Percentiles rank a stretch among this genome's conserved stretches.
Conservation (phyloP, 2,888 invertebrate genomes). For the Orchesella flavescens region DNA sequence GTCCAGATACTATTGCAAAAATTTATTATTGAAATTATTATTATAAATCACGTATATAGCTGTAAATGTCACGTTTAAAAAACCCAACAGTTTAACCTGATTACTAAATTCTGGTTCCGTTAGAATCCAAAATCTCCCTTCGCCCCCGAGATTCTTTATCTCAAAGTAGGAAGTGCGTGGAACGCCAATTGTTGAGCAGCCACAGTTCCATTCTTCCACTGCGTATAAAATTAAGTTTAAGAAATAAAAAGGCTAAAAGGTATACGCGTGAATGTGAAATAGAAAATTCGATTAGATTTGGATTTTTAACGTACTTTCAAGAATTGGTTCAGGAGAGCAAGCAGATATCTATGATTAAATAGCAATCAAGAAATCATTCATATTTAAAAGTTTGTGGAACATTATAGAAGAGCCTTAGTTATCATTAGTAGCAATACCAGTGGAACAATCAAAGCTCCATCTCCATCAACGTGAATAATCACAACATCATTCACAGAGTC, state of each 20-base stretch:
- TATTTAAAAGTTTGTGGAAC: too few species aligned
- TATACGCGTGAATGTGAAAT: background rate
- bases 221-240: background rate
- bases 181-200: slow-evolving; percentile 58
- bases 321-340: background rate
- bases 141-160: slow-evolving; percentile 62
- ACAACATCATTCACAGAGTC: slow-evolving; percentile 57
- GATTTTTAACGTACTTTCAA: background rate
- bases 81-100: slow-evolving; percentile 54
- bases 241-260: too few species aligned
- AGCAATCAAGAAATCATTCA: too few species aligned
- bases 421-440: too few species aligned
- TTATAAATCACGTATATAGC: too few species aligned
- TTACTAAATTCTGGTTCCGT: slow-evolving; percentile 66
- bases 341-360: background rate
- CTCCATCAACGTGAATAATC: slow-evolving; percentile 58
- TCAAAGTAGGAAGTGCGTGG: slow-evolving; percentile 49
- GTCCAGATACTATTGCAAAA: slow-evolving; percentile 12
- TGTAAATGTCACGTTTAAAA: too few species aligned
- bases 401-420: too few species aligned
- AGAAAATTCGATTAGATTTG: background rate
- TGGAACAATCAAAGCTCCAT: slow-evolving; percentile 67
- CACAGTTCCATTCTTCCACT: slow-evolving; percentile 68
- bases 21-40: too few species aligned
- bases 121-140: slow-evolving; percentile 69